Evolutionary conservation across 1,140 invertebrate species (phyloP).

Genomic region (Conus ventricosus): DNA sequence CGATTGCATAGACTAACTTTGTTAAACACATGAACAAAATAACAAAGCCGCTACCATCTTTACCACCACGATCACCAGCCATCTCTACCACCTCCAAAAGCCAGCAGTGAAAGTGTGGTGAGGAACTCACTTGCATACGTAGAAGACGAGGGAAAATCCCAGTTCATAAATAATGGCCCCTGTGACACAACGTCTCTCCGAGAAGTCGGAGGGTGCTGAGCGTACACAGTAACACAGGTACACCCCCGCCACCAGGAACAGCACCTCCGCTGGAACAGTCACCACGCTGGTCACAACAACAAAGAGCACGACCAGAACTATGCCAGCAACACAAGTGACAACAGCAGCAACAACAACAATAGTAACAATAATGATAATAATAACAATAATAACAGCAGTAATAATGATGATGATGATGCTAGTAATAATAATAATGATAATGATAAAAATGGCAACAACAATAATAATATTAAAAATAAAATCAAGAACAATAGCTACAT

Average conservation of each 20-base stretch:
- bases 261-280: conserved; percentile 82
- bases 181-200: conserved; percentile 87
- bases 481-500: no score
- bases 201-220: conserved; percentile 86
- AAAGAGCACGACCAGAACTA: no score
- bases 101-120: no score
- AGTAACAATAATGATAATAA: neutral
- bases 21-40: no score
- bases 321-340: no score
- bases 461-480: no score
- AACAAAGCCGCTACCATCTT: no score
- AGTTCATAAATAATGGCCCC: conserved; percentile 86
- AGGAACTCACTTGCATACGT: conserved; percentile 79
- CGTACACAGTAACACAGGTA: conserved; percentile 87
- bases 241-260: conserved; percentile 88
- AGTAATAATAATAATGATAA: neutral
- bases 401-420: neutral
- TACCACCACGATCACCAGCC: no score
- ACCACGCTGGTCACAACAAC: neutral
- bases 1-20: no score
- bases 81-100: no score
- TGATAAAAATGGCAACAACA: neutral
- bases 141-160: conserved; percentile 82
- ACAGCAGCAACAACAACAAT: no score
- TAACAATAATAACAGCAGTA: neutral